phyloP scores from a whole-genome alignment of 2,797 vertebrate genomes.

The Sylvilagus floridanus region DNA sequence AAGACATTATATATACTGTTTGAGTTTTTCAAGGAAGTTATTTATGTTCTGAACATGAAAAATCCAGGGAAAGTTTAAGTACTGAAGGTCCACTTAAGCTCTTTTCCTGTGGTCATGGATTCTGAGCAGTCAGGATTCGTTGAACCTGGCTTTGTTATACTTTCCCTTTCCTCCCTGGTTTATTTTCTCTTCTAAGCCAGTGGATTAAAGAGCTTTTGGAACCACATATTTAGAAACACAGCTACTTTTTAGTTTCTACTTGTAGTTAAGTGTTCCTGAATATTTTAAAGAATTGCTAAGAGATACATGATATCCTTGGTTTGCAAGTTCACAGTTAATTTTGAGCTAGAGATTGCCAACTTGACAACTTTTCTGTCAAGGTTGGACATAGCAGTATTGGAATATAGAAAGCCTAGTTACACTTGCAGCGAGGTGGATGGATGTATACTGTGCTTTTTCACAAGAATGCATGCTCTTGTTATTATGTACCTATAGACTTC shows the following conservation, averaged over 20 bases:
- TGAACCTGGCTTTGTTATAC: not conserved
- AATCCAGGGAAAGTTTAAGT: not conserved
- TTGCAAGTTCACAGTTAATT: slow-evolving; percentile 36
- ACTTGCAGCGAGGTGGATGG: not conserved
- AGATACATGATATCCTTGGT: not conserved
- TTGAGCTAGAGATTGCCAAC: slow-evolving; percentile 20
- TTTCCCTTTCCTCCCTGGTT: not conserved
- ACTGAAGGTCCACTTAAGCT: not conserved
- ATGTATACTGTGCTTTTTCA: not conserved
- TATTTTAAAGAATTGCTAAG: slow-evolving; percentile 15
- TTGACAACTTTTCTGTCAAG: slow-evolving; percentile 35
- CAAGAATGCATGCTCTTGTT: not conserved
- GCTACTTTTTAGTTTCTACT: slow-evolving; percentile 55
- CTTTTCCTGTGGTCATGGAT: not conserved
- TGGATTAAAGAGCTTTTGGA: not conserved
- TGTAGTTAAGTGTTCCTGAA: slow-evolving; percentile 9
- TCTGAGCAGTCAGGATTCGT: not conserved
- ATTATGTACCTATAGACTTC: not conserved
- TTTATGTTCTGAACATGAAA: not conserved
- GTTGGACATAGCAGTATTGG: not conserved
- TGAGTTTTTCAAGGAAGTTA: not conserved
- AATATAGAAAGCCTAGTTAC: not conserved
- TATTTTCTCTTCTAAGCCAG: not conserved
- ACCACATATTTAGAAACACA: slow-evolving; percentile 3
- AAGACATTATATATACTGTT: not conserved